Percentiles rank a stretch among this genome's conserved stretches.
phyloP scores from a whole-genome alignment of 2,888 invertebrate species.

The Drosophila testacea region DNA sequence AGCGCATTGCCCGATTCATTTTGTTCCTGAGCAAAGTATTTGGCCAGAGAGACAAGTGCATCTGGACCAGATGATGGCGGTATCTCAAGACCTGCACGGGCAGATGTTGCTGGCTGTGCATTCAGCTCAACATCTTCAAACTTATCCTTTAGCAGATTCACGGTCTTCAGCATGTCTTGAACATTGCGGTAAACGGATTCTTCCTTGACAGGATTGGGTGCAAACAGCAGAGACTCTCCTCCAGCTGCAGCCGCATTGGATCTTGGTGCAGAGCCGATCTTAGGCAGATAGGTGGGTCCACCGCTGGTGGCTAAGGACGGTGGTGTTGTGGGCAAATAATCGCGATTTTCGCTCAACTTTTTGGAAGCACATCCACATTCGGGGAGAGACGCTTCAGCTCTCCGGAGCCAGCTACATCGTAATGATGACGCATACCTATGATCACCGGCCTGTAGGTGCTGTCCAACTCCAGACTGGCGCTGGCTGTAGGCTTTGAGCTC shows the following conservation, averaged over 20 bases:
- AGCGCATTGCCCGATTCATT: constrained; percentile 80
- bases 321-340: constrained; percentile 67
- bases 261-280: constrained; percentile 58
- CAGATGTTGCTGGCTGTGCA: constrained; percentile 84
- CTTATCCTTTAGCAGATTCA: constrained; percentile 87
- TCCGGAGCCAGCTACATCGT: constrained; percentile 67
- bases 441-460: constrained; percentile 74
- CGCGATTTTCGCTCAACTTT: constrained; percentile 57
- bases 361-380: constrained; percentile 51
- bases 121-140: constrained; percentile 84
- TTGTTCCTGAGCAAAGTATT: constrained; percentile 89
- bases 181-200: constrained; percentile 88
- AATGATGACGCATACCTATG: constrained; percentile 78
- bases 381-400: constrained; percentile 50
- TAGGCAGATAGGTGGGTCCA: constrained; percentile 83
- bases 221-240: constrained; percentile 74
- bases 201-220: constrained; percentile 71
- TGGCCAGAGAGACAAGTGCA: constrained; percentile 91
- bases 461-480: constrained; percentile 49
- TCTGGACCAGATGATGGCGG: constrained; percentile 92
- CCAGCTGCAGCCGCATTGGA: constrained; percentile 60
- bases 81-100: constrained; percentile 88
- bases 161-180: constrained; percentile 89
- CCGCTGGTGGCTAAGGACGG: constrained; percentile 70
- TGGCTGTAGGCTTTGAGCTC: constrained; percentile 56